Evolutionary conservation across 2,113 vertebrate genomes (phyloP), one percentile per base, ranked within the genome.

Genomic region (Phodopus roborovskii): DNA sequence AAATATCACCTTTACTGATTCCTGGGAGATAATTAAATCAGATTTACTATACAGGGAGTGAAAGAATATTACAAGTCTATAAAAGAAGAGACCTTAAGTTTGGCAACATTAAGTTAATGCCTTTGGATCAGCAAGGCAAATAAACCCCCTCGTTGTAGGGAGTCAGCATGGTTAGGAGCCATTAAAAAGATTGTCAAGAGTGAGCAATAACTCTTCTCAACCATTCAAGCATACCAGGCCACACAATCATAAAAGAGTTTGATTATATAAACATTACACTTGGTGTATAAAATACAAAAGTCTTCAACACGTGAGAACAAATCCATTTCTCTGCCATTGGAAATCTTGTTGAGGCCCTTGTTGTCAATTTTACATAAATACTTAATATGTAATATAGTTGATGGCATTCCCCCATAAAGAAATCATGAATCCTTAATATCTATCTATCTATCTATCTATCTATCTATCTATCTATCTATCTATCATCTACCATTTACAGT

Each of bases 11-110:
- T 96, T 96, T 94, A 68, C 96, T 95, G 96, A 97, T 97, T 97
- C 95, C 70, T 96, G 86, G 28, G 75, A 96, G 94, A 97, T 97
- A 97, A 97, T 97, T 95, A 97, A 96, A 96, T 96, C 91, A 97
- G 83, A 94, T 39, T 95, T 89, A 88, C 83, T 96, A 75, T 48
- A 73, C 85, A 77, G 89, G 91, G 89, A 97, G 71, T 86, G 68
- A 77, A 90, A 73, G 39, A 71, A 71, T 95, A 97, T 91, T 90
- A 60, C 66, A 89, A 87, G 88, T 94, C 81, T 97, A 87, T 94
- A 58, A 91, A 94, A 97, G 93, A 85, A 48, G 78, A 77, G 91
- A 92, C 50, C 87, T 97, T 95, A 97, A 88, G 94, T 87, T 94
- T 53, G 66, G 89, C 68, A 92, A 94, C 92, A 96, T 95, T 95